These are phyloP conservation scores for Paramisgurnus dabryanus DNA, from an alignment of 2,113 vertebrate species.

Conservation along the genomic window DNA sequence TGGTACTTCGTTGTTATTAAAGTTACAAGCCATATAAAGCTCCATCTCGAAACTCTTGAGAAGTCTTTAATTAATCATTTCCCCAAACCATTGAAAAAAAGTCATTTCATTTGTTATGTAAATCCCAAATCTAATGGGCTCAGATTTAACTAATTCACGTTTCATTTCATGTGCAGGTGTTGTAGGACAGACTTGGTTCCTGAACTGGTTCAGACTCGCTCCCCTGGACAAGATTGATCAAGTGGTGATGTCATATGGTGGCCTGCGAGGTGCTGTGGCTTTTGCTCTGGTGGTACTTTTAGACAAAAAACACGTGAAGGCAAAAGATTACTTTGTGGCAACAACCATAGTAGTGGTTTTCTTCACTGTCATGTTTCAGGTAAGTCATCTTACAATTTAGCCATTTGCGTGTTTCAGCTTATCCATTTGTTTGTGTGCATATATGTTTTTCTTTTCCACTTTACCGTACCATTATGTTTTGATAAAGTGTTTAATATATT, in stretches of 20 bases:
- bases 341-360: conserved; percentile 95
- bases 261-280: conserved; percentile 92
- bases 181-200: conserved; percentile 87
- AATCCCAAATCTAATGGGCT: background rate
- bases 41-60: too few species aligned
- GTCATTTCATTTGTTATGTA: too few species aligned
- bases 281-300: conserved; percentile 93
- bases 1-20: too few species aligned
- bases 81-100: too few species aligned
- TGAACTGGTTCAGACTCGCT: conserved; percentile 92
- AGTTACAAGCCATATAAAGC: too few species aligned
- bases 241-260: conserved; percentile 97
- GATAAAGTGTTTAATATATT: background rate
- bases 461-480: conserved; percentile 11
- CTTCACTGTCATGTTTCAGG: conserved; percentile 98
- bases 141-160: background rate
- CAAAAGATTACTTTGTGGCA: conserved; percentile 96
- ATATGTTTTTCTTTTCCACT: background rate
- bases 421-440: background rate
- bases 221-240: conserved; percentile 95
- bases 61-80: too few species aligned
- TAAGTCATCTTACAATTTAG: conserved; percentile 60
- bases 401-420: background rate
- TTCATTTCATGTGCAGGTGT: conserved; percentile 76
- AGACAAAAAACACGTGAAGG: conserved; percentile 83